Evolutionary conservation across 2,113 vertebrate species (phyloP).

Genomic region (Stictonetta naevosa): DNA sequence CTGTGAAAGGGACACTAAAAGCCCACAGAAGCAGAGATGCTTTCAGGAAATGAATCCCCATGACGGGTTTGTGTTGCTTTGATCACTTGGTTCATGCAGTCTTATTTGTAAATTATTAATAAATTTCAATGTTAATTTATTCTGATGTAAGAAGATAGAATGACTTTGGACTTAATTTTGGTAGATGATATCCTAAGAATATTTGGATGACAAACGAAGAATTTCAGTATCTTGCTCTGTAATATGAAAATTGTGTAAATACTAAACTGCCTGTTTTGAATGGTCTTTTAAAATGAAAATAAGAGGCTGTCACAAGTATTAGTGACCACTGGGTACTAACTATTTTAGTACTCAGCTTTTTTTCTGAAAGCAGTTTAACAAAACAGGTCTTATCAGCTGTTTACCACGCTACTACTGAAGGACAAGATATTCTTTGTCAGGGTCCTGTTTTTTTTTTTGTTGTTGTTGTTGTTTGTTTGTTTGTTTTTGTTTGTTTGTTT

Average conservation of each 20-base stretch:
- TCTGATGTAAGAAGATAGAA: background rate
- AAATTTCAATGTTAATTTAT: background rate
- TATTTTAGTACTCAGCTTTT: background rate
- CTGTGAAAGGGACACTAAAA: background rate
- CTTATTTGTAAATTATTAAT: background rate
- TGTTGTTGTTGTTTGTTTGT: background rate
- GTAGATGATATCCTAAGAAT: background rate
- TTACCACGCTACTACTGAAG: background rate
- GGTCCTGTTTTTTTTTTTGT: background rate
- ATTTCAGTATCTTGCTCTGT: background rate
- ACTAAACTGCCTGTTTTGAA: background rate
- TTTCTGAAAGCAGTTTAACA: slow-evolving; percentile 18
- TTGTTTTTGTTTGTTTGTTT: background rate
- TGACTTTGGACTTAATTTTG: slow-evolving; percentile 1
- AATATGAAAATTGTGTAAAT: background rate
- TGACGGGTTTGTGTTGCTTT: background rate
- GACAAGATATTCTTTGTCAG: slow-evolving; percentile 2
- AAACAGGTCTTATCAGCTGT: background rate
- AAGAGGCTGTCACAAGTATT: background rate
- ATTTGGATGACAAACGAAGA: slow-evolving; percentile 5
- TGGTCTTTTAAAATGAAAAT: slow-evolving; percentile 33
- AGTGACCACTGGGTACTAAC: slow-evolving; percentile 10
- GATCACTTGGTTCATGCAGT: background rate
- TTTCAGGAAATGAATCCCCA: background rate
- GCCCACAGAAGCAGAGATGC: background rate